phyloP scores from a whole-genome alignment of 2,113 vertebrate genomes.

The Stigmatopora nigra region DNA sequence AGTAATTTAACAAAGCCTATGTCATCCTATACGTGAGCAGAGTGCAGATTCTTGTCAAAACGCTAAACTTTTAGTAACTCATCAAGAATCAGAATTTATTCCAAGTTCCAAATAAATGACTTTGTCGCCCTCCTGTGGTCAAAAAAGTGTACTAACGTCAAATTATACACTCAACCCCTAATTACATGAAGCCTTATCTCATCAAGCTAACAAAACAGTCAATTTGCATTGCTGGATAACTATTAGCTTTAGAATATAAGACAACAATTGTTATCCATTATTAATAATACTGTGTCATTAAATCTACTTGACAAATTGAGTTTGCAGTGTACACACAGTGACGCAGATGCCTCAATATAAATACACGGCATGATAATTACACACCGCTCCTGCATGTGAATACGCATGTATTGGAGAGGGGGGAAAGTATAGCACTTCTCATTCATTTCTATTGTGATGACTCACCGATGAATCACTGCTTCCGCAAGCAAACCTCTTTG shows the following conservation, averaged over 20 bases:
- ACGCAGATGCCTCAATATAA: background rate
- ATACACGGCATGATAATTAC: background rate
- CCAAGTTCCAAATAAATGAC: conserved; percentile 1
- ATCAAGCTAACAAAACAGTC: conserved; percentile 21
- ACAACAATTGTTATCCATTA: background rate
- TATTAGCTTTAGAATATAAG: background rate
- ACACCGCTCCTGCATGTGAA: background rate
- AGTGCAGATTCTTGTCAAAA: background rate
- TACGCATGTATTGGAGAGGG: conserved; percentile 9
- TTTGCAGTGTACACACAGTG: background rate
- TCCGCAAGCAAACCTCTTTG: conserved; percentile 32
- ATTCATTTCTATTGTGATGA: conserved; percentile 30
- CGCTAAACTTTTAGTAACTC: background rate
- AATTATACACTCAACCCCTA: conserved; percentile 5
- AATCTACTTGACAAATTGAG: conserved; percentile 8
- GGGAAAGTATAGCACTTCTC: conserved; percentile 13
- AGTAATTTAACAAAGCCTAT: too few species aligned
- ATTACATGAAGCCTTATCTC: conserved; percentile 23
- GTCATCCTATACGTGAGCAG: too few species aligned
- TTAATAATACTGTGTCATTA: conserved; percentile 8
- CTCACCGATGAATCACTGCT: conserved; percentile 53
- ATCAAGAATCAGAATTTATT: background rate
- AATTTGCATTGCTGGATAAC: conserved; percentile 44
- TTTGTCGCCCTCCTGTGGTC: conserved; percentile 49
- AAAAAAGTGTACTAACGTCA: background rate